Percentiles rank a stretch among this genome's conserved stretches.
phyloP scores from a whole-genome alignment of 1,140 invertebrate species.

The Helicorthomorpha holstii region DNA sequence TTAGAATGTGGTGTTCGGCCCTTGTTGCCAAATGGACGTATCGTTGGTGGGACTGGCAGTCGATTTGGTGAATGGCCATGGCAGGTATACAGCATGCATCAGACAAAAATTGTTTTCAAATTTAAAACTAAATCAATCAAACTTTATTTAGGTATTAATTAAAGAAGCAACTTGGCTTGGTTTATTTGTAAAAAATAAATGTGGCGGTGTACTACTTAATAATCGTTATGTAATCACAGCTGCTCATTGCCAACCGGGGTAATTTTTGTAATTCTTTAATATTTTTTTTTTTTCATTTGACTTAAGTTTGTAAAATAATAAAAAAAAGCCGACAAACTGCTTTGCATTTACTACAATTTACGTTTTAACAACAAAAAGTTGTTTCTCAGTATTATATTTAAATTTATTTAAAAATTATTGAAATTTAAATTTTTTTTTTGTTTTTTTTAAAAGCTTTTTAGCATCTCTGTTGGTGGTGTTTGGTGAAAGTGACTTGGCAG shows the following conservation, averaged over 20 bases:
- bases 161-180: slow-evolving; percentile 83
- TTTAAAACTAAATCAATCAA: background rate
- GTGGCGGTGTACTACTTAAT: slow-evolving; percentile 58
- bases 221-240: slow-evolving; percentile 62
- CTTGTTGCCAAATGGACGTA: slow-evolving; percentile 40
- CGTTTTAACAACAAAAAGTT: too few species aligned
- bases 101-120: too few species aligned
- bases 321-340: too few species aligned
- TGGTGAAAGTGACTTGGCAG: slow-evolving; percentile 75
- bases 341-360: too few species aligned
- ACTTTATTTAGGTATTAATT: slow-evolving; percentile 51
- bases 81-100: slow-evolving; percentile 38
- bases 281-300: background rate
- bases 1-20: slow-evolving; percentile 74
- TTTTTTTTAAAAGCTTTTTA: slow-evolving; percentile 49
- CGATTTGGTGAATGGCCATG: slow-evolving; percentile 79
- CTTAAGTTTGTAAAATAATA: too few species aligned
- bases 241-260: slow-evolving; percentile 88
- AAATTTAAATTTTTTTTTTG: too few species aligned
- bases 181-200: slow-evolving; percentile 90
- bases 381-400: too few species aligned
- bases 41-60: slow-evolving; percentile 74
- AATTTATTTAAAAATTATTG: too few species aligned
- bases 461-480: slow-evolving; percentile 76
- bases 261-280: slow-evolving; percentile 19